A percentile compares a stretch with the other conserved stretches of the same genome.
phyloP scores from a whole-genome alignment of 2,888 invertebrate species.

The Drosophila diplacantha region DNA sequence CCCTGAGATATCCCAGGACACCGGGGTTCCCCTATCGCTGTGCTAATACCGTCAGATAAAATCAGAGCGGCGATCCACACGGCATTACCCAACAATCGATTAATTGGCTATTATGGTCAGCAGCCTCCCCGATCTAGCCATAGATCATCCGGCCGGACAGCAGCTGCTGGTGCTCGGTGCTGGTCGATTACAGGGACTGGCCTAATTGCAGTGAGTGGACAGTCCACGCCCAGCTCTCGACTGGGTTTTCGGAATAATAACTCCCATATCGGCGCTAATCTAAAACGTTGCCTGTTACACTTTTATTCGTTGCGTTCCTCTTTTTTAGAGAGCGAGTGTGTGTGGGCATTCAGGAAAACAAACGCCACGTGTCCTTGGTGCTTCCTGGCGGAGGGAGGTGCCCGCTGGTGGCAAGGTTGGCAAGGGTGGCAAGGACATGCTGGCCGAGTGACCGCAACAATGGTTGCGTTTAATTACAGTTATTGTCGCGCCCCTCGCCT shows the following conservation, averaged over 20 bases:
- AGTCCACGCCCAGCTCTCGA: conserved; percentile 47
- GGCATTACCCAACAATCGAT: conserved; percentile 31
- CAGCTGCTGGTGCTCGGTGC: conserved; percentile 33
- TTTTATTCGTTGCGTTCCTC: conserved; percentile 40
- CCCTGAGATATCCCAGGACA: not conserved
- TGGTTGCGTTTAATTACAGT: conserved; percentile 69
- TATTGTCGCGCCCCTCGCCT: conserved; percentile 67
- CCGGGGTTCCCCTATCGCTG: not conserved
- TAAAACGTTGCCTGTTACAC: conserved; percentile 60
- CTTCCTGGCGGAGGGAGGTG: conserved; percentile 12
- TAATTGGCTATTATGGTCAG: conserved; percentile 37
- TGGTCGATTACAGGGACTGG: conserved; percentile 10
- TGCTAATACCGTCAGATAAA: conserved; percentile 1
- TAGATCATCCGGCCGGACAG: conserved; percentile 28
- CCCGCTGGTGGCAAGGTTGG: too few relatives aligned
- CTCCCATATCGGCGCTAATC: conserved; percentile 51
- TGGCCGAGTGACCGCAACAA: conserved; percentile 67
- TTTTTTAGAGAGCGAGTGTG: conserved; percentile 5
- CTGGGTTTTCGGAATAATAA: not conserved
- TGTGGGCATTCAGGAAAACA: conserved; percentile 58
- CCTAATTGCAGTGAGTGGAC: conserved; percentile 67
- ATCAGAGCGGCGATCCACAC: conserved; percentile 4
- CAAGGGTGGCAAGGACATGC: conserved; percentile 44
- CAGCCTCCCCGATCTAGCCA: conserved; percentile 27
- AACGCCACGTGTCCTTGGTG: conserved; percentile 48